Base-by-base conservation (phyloP, 2,888 invertebrate genomes). In the Plutella xylostella region DNA sequence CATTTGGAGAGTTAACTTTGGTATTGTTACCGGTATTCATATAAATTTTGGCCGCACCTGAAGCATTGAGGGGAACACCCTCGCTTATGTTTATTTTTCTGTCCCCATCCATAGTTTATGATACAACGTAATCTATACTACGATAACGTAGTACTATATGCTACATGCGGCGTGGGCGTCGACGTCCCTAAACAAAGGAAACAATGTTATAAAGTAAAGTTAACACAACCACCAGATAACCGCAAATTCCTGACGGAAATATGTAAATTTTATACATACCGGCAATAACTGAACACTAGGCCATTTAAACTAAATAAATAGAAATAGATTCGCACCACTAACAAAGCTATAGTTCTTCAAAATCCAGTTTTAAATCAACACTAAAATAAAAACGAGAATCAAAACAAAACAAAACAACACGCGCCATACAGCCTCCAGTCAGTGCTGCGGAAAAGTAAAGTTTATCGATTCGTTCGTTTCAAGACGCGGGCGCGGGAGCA, bases 171-270 rank as follows among this genome's bases (percentile, higher is more conserved):
- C 62, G 72, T 70, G 67, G 68, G 73, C 72, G 77, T 67, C 70
- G 65, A 58, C 65, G 66, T 60, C 60, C 71, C 74, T 72, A 75
- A 75, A 79, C 80, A 79, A 80, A 78, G 78, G 76, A 77, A 68
- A 65, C 59, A 56, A 74, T 70, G 70, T 75, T 69, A 59, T 68
- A 57, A 55, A 68, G 63, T 11, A 66, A 74, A 78, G 70, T 76
- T 76, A 66, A 65, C 70, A 62, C 61, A 59, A 63, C 57, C 61
- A 57, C 60, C 60, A 59, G 70, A 72, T 76, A 76, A 68, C 65
- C 59, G 63, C 61, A 55, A 55, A 55, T 61, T 67, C 68, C 63
- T 35, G 31, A 35, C 25, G 15, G 22, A 25, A 39, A 25, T 25
- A 43, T 17, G 5, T 42, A 34, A 14, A 34, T 9, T 12, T 11